phyloP scores from a whole-genome alignment of 30 jellyfish, hydroid and myxozoan genomes.

The Nemopilema nomurai region DNA sequence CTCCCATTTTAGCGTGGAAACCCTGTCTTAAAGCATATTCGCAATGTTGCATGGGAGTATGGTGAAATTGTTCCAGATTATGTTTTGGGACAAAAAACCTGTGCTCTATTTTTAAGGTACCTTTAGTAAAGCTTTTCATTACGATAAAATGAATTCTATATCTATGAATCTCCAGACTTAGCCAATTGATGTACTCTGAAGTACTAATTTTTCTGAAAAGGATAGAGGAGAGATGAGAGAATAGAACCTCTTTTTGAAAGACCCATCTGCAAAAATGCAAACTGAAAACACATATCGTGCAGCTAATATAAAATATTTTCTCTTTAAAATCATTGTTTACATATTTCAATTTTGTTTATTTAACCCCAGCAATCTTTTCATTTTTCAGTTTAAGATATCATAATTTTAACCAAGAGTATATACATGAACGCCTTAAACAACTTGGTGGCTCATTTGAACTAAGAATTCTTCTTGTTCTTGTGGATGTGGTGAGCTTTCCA shows the following conservation, averaged over 20 bases:
- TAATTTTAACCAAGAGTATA: slow-evolving; percentile 91
- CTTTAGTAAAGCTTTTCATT: background rate
- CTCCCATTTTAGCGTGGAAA: slow-evolving; percentile 99
- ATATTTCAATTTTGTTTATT: no score
- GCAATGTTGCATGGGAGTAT: slow-evolving; percentile 94
- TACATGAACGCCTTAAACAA: slow-evolving; percentile 83
- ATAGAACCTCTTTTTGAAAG: no score
- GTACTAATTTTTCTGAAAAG: background rate
- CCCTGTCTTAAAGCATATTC: slow-evolving; percentile 83
- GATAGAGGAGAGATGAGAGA: background rate
- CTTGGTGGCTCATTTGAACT: slow-evolving; percentile 84
- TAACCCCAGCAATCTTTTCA: no score
- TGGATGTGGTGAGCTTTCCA: slow-evolving; percentile 81
- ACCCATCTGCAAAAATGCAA: no score
- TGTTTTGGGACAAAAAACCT: slow-evolving; percentile 82
- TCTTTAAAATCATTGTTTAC: no score
- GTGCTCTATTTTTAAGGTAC: slow-evolving; percentile 91
- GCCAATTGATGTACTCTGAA: background rate
- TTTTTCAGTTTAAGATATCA: slow-evolving; percentile 83
- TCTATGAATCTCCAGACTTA: background rate
- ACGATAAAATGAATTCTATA: background rate
- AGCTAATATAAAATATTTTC: no score
- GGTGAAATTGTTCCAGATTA: slow-evolving; percentile 94
- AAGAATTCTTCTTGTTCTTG: slow-evolving; percentile 90
- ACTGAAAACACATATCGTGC: no score